phyloP scores from a whole-genome alignment of 2,888 invertebrate genomes.

The Lysandra bellargus region DNA sequence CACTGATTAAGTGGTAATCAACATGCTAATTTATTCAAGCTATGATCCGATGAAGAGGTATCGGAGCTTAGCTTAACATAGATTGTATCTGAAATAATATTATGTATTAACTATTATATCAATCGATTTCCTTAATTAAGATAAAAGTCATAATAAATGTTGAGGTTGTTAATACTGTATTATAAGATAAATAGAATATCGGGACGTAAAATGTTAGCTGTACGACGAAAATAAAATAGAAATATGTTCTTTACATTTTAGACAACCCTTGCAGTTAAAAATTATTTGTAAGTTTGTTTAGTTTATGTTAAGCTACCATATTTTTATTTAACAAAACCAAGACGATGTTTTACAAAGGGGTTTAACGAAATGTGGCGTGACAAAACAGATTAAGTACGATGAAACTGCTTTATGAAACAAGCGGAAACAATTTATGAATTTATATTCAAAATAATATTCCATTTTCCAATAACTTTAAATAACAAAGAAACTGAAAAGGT shows the following conservation, averaged over 20 bases:
- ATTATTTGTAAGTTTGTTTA: no score
- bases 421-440: background rate
- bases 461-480: no score
- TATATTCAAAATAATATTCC: no score
- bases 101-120: background rate
- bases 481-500: no score
- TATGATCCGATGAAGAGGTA: constrained; percentile 53
- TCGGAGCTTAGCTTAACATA: constrained; percentile 45
- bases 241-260: no score
- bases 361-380: constrained; percentile 39
- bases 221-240: no score
- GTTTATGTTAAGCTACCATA: no score
- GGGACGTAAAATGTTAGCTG: no score
- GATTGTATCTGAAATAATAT: background rate
- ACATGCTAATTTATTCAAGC: constrained; percentile 76
- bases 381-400: constrained; percentile 39
- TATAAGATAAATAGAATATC: no score
- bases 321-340: background rate
- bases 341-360: constrained; percentile 38
- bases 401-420: background rate
- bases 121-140: background rate
- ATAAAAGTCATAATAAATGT: background rate
- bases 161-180: no score
- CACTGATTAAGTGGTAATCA: constrained; percentile 69
- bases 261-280: no score